Conservation (phyloP, 1,140 invertebrate genomes). For the Elysia chlorotica region DNA sequence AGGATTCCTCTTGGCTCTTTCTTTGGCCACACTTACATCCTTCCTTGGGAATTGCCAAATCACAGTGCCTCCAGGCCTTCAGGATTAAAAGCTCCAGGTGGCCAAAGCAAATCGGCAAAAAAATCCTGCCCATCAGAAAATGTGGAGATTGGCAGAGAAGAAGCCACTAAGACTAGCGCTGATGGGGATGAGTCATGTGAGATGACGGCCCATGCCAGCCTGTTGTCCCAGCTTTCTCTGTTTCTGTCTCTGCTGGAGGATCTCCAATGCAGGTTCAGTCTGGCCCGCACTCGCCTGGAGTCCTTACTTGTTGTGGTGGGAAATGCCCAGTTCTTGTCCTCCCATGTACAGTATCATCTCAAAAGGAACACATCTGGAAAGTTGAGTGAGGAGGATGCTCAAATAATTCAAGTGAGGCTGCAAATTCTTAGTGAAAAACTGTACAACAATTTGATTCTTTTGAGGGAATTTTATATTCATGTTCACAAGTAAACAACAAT, state of each 20-base stretch:
- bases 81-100: no score
- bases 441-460: no score
- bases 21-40: conserved; percentile 83
- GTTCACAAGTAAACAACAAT: no score
- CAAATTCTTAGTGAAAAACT: no score
- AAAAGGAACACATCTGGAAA: conserved; percentile 40
- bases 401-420: conserved; percentile 68
- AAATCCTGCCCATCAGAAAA: background rate
- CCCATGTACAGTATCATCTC: conserved; percentile 52
- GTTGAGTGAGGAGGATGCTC: conserved; percentile 66
- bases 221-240: conserved; percentile 52
- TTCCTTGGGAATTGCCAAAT: conserved; percentile 70
- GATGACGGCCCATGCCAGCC: conserved; percentile 25
- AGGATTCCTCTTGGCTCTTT: conserved; percentile 90
- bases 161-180: background rate
- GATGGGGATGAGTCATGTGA: background rate
- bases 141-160: background rate
- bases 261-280: conserved; percentile 80
- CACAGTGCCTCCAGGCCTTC: no score
- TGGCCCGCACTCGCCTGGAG: conserved; percentile 72
- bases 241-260: conserved; percentile 73
- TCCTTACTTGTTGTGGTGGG: conserved; percentile 38
- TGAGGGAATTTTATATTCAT: no score
- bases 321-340: conserved; percentile 39
- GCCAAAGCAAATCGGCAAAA: background rate